Conservation (phyloP, 1,140 invertebrate genomes). For the Meloidogyne exigua region DNA sequence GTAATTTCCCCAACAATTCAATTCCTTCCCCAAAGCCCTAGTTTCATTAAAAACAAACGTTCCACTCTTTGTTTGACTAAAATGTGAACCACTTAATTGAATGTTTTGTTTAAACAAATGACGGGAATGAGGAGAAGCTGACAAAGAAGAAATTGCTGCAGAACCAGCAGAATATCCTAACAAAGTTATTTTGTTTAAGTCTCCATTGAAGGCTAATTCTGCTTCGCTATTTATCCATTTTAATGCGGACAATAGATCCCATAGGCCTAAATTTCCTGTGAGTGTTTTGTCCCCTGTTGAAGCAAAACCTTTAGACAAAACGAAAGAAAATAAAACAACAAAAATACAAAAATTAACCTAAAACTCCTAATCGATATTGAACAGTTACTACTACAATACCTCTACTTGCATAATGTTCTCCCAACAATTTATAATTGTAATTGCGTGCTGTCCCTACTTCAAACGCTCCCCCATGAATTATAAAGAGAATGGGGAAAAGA, state of each 20-base stretch:
- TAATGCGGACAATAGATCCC: conserved; percentile 61
- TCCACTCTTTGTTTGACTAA: conserved; percentile 29
- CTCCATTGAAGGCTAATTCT: conserved; percentile 67
- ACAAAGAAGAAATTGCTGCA: conserved; percentile 24
- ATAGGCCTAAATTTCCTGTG: conserved; percentile 62
- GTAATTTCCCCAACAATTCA: conserved; percentile 22
- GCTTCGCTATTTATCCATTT: conserved; percentile 66
- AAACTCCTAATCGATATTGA: conserved; percentile 44
- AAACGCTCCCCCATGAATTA: conserved; percentile 52
- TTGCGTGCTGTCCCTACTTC: conserved; percentile 26
- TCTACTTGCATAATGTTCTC: conserved; percentile 18
- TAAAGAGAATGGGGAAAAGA: conserved; percentile 53
- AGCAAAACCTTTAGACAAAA: conserved; percentile 51
- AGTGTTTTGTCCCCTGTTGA: conserved; percentile 56
- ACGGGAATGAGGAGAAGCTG: conserved; percentile 20
- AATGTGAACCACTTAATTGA: conserved; percentile 47
- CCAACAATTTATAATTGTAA: conserved; percentile 15
- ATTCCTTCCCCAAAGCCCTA: conserved; percentile 28
- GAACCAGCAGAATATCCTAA: conserved; percentile 39
- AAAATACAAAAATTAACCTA: conserved; percentile 2
- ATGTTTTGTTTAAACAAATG: conserved; percentile 43
- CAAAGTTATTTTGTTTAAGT: conserved; percentile 52
- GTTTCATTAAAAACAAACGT: conserved; percentile 29
- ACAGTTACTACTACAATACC: conserved; percentile 32
- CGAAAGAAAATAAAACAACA: background rate